Evolutionary conservation across 2,888 invertebrate species (phyloP), one percentile per base, ranked within the genome.

Genomic region (Nomada lathburiana): DNA sequence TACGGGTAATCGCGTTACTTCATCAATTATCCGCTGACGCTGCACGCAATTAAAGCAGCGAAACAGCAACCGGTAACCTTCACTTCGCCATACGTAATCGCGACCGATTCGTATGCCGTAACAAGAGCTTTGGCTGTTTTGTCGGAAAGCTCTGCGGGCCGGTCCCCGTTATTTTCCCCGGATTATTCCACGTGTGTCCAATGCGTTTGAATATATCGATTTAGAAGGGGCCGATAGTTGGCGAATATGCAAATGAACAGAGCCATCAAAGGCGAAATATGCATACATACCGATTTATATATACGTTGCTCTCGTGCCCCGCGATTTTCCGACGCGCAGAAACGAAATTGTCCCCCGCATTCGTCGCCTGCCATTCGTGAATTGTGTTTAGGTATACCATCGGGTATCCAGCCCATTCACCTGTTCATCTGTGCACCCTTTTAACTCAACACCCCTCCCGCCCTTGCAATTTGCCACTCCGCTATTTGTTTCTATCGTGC

Each of bases 1-100:
- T 76, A 78, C 84, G 72, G 83, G 86, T 90, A 90, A 89, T 90
- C 89, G 83, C 77, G 84, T 89, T 89, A 90, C 86, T 87, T 88
- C 86, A 86, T 89, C 89, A 89, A 90, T 91, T 91, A 91, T 89
- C 83, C 86, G 81, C 85, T 82, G 75, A 73, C 73, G 86, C 80
- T 84, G 83, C 76, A 85, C 85, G 86, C 88, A 89, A 90, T 90
- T 90, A 90, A 90, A 79, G 76, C 68, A 82, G 85, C 82, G 74
- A 69, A 76, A 85, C 83, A 83, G 67, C 84, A 83, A 73, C 26
- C 75, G 75, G 81, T 76, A 79, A 82, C 83, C 85, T 85, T 83
- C 70, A 68, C 47, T 26, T 63, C 59, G 59, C 44, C 63, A 72
- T 76, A 70, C 81, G 81, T 76, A 76, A 81, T 72, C 62, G 80